phyloP scores from a whole-genome alignment of 2,888 invertebrate species.

The Pharmacophagus antenor region DNA sequence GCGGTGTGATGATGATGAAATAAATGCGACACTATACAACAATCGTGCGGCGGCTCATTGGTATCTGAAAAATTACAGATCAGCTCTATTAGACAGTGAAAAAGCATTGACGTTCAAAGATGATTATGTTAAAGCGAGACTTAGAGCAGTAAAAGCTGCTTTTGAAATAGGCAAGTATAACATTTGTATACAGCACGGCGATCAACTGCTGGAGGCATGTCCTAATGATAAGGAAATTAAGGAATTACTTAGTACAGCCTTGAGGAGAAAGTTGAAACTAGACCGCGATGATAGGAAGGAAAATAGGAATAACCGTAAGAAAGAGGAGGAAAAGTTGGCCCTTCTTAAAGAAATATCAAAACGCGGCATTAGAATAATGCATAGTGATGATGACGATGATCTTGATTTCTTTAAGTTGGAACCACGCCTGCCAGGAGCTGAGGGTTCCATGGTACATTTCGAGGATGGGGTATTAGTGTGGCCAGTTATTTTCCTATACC shows the following conservation, averaged over 20 bases:
- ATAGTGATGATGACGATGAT: conserved; percentile 69
- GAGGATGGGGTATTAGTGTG: conserved; percentile 85
- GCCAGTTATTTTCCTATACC: conserved; percentile 94
- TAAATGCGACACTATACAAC: conserved; percentile 92
- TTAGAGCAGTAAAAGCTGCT: conserved; percentile 88
- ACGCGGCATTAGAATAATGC: conserved; percentile 78
- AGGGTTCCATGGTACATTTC: conserved; percentile 83
- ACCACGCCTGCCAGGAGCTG: conserved; percentile 84
- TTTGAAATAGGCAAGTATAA: conserved; percentile 84
- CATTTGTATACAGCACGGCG: conserved; percentile 86
- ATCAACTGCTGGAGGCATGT: conserved; percentile 82
- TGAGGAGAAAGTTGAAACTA: conserved; percentile 72
- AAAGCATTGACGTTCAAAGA: conserved; percentile 88
- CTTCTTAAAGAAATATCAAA: conserved; percentile 67
- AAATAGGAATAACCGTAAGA: conserved; percentile 62
- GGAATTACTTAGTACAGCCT: conserved; percentile 57
- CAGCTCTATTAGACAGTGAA: conserved; percentile 89
- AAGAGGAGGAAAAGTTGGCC: conserved; percentile 61
- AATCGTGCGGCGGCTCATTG: conserved; percentile 96
- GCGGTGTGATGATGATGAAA: conserved; percentile 84
- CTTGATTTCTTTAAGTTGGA: conserved; percentile 79
- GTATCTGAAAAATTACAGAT: conserved; percentile 90
- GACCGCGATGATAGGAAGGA: conserved; percentile 80
- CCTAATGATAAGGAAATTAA: conserved; percentile 74
- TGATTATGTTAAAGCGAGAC: conserved; percentile 88